Percentiles rank a stretch among this genome's conserved stretches.
Conservation (phyloP, 2,113 vertebrate species). For the Caloenas nicobarica region DNA sequence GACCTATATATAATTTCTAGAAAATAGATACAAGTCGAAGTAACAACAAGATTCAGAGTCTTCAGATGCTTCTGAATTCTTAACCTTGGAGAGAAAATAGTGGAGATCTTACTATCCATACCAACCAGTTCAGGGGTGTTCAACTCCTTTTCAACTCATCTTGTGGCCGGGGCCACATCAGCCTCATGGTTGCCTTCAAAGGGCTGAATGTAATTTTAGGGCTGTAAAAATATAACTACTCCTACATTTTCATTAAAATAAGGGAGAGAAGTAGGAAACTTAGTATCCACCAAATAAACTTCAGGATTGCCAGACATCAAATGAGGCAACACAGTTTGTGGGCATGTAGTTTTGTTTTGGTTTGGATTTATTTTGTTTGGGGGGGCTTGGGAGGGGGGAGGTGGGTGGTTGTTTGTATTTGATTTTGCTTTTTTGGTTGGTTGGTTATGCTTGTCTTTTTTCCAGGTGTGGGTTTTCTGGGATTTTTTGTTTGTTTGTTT, state of each 20-base stretch:
- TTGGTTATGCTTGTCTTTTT: too few relatives aligned
- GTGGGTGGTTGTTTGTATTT: too few relatives aligned
- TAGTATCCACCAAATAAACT: neutral
- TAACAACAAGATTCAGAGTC: neutral
- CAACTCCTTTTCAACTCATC: too few relatives aligned
- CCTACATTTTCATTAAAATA: neutral
- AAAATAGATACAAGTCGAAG: neutral
- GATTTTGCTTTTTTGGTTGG: neutral
- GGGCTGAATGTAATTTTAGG: too few relatives aligned
- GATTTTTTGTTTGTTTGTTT: too few relatives aligned
- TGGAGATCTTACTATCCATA: neutral
- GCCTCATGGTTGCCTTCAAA: too few relatives aligned
- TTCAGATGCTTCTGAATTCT: neutral
- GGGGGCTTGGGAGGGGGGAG: too few relatives aligned
- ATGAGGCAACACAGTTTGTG: neutral
- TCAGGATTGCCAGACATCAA: neutral
- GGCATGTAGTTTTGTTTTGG: neutral
- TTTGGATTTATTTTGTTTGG: too few relatives aligned
- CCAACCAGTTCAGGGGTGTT: neutral
- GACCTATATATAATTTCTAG: neutral
- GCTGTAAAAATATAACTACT: too few relatives aligned
- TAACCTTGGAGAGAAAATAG: neutral
- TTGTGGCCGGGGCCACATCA: too few relatives aligned
- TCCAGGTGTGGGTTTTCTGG: too few relatives aligned
- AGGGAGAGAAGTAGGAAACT: neutral